These are phyloP conservation scores for Diarsia brunnea DNA, from an alignment of 2,888 invertebrate genomes.

Conservation along the genomic window DNA sequence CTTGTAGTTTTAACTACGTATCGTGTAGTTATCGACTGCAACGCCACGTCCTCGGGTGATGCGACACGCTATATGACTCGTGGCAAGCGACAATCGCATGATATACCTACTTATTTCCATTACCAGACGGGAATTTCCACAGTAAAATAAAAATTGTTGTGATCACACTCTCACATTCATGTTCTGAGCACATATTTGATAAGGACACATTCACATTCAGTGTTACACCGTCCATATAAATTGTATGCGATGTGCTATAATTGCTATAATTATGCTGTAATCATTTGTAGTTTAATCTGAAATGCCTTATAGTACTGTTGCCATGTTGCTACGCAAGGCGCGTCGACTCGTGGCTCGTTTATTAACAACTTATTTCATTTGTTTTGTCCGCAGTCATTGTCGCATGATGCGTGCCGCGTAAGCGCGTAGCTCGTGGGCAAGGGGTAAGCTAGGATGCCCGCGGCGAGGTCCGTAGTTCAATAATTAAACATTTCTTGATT, in stretches of 20 bases:
- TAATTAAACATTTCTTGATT: constrained; percentile 52
- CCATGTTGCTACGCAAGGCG: background rate
- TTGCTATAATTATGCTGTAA: too few species aligned
- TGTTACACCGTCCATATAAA: background rate
- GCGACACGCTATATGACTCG: background rate
- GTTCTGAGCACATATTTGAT: background rate
- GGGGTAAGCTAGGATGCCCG: constrained; percentile 32
- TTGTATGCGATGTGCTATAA: too few species aligned
- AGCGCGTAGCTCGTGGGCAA: background rate
- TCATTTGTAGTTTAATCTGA: too few species aligned
- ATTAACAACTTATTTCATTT: background rate
- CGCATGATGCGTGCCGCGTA: background rate
- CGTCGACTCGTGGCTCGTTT: background rate
- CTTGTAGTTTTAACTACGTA: constrained; percentile 22
- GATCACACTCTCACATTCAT: too few species aligned
- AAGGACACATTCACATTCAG: background rate
- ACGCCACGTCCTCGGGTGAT: background rate
- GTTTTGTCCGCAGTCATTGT: background rate
- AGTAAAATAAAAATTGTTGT: too few species aligned
- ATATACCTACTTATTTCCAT: background rate
- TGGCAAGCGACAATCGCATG: background rate
- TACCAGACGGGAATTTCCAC: background rate
- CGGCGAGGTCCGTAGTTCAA: constrained; percentile 34
- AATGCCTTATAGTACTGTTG: background rate
- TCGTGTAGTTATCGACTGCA: constrained; percentile 2